Evolutionary conservation across 2,797 vertebrate species (phyloP).

Genomic region (Salmo trutta): DNA sequence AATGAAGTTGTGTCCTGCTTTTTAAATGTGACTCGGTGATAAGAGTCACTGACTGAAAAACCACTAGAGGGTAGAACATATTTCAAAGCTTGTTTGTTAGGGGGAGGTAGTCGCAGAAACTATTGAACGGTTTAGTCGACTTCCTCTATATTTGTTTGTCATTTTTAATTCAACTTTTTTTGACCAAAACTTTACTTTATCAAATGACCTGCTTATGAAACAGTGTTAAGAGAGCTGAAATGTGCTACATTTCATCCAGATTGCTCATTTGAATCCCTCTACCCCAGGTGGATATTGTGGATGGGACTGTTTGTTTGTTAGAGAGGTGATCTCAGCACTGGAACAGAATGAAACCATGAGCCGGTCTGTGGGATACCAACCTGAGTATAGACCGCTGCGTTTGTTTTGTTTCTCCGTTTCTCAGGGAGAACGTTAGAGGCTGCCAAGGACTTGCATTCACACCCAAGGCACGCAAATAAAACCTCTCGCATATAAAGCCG

Average conservation of each 20-base stretch:
- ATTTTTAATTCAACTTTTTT: not conserved
- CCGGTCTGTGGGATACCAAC: constrained; percentile 70
- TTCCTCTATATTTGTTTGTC: too few species aligned
- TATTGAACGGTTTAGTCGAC: too few species aligned
- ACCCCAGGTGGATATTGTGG: not conserved
- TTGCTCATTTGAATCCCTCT: not conserved
- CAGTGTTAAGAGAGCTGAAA: not conserved
- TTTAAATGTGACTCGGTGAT: too few species aligned
- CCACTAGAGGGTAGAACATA: too few species aligned
- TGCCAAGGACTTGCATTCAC: constrained; percentile 71
- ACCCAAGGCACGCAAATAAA: constrained; percentile 73
- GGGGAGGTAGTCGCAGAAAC: too few species aligned
- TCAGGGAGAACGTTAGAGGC: constrained; percentile 65
- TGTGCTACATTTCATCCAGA: not conserved
- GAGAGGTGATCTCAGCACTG: constrained; percentile 74
- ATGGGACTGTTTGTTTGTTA: constrained; percentile 62
- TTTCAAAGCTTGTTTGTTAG: too few species aligned
- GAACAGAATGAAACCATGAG: constrained; percentile 67
- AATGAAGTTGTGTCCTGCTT: too few species aligned
- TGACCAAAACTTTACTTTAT: not conserved
- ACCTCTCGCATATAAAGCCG: constrained; percentile 42
- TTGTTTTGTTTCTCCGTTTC: constrained; percentile 75
- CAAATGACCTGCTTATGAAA: not conserved
- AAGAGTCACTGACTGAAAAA: too few species aligned
- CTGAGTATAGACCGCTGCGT: constrained; percentile 64